Base-by-base conservation (phyloP, 2,797 vertebrate species). In the Onychomys leucogaster region DNA sequence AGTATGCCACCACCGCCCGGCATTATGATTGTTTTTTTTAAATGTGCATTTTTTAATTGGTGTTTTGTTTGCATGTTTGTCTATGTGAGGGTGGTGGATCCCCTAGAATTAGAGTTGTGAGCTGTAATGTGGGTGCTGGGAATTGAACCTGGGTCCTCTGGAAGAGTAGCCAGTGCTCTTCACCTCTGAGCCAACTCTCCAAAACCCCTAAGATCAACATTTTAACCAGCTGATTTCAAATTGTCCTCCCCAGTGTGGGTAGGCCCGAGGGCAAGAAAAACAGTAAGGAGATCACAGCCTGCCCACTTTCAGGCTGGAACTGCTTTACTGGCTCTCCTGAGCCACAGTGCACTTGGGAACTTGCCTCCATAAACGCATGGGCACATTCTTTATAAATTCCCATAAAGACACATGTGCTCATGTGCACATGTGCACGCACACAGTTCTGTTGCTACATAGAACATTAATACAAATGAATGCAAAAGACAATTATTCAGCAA, bases 371-470 rank as follows among this genome's bases (percentile, higher is more conserved):
- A 14, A 52, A 25, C 49, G 41, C 1, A 1, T 2, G 25, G 86
- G 46, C n/a, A 55, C 82, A 6, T 43, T 87, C 14, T 69, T 71
- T 81, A 34, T 69, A 32, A 59, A 92, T 19, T 21, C 6, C 6
- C 57, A 25, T 49, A 41, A 59, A 57, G 10, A 76, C 21, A 75
- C 2, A 25, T 52, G 11, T 41, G 41, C 10, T 25, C 37, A 5
- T 73, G 37, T 41, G 69, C 12, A 16, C 9, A 23, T 1, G 32
- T 23, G 16, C 23, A 10, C 6, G 3, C 25, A 37, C 2, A 7
- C 19, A 49, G 43, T 7, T 83, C 77, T 94, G 37, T 37, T 89
- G 76, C 88, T 89, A 89, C 73, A 55, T 61, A 88, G 37, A 91
- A 27, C 29, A 34, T 85, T 25, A 86, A 69, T 52, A 16, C 63